Evolutionary conservation across 2,797 vertebrate genomes (phyloP).

Genomic region (Benthosema pterotum): DNA sequence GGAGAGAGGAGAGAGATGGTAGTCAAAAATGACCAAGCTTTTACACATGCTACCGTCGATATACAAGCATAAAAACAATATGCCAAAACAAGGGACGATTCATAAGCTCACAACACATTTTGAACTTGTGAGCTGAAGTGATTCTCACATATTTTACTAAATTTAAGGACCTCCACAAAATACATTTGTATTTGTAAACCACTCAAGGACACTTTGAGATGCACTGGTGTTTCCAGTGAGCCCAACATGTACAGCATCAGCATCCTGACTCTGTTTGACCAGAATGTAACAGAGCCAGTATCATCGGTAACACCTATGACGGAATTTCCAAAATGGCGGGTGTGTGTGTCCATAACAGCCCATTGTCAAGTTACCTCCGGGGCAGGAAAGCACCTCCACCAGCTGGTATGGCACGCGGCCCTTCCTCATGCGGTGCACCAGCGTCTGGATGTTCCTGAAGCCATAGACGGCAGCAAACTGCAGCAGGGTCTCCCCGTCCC

Average conservation of each 20-base stretch:
- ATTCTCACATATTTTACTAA: no score
- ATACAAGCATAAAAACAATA: no score
- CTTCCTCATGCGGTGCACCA: conserved; percentile 91
- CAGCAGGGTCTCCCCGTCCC: conserved; percentile 89
- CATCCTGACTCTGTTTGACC: no score
- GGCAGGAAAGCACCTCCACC: conserved; percentile 94
- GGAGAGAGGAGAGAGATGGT: not conserved
- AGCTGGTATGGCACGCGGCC: conserved; percentile 91
- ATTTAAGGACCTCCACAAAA: not conserved
- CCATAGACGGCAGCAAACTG: conserved; percentile 93
- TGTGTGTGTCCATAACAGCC: no score
- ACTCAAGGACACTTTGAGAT: no score
- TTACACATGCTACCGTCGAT: no score
- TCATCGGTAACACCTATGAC: not conserved
- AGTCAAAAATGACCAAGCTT: not conserved
- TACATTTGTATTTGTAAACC: not conserved
- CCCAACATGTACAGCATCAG: no score
- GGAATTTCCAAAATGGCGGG: no score
- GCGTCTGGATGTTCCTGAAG: conserved; percentile 94
- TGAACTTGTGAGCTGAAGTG: no score
- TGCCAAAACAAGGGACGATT: not conserved
- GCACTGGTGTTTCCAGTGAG: no score
- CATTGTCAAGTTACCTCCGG: conserved; percentile 82
- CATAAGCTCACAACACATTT: no score
- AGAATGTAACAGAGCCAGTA: not conserved